Base-by-base conservation (phyloP, 2,888 invertebrate species). In the Cerceris ruficornis region DNA sequence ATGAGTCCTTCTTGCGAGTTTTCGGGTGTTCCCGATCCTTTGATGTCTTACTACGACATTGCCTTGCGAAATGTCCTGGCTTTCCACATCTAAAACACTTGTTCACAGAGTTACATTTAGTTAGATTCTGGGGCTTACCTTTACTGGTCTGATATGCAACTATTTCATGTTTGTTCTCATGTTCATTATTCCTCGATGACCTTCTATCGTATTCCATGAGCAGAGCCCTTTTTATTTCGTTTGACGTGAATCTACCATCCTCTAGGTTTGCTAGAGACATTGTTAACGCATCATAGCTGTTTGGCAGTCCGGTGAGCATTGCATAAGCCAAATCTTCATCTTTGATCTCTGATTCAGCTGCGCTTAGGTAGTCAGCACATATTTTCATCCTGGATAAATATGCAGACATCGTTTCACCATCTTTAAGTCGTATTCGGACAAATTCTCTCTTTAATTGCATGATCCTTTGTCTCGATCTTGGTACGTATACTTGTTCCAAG, bases 261-360 rank as follows among this genome's bases (percentile, higher is more conserved):
- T 64, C 52, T 50, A 77, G 14, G 43, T 69, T 69, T 0, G 62
- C 72, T n/a, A 73, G 17, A 0, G 69, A 28, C 69, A 77, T 73
- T 9, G 57, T 73, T 7, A 73, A 50, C 7, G 59, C 61, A 46
- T 73, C 77, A 39, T 73, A 77, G 0, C 54, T 58, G 8, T 73
- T 58, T 57, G 77, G 69, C 11, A 73, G 28, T 13, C 69, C 73
- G 9, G 57, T 14, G n/a, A 69, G 60, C 65, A 77, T 65, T 0
- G 54, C 66, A 28, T 77, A 73, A 0, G 72, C 72, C 13, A 77
- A 7, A 41, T 69, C 75, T 41, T 75, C 66, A 41, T 75, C 75
- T 17, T 54, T 66, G 9, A 49, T 50, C 8, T 75, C 75, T 15
- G 55, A 69, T 13, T 61, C 70, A 0, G 49, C 60, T 7, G 50